phyloP scores from a whole-genome alignment of 2,797 vertebrate genomes.

The Poeciliopsis infans region DNA sequence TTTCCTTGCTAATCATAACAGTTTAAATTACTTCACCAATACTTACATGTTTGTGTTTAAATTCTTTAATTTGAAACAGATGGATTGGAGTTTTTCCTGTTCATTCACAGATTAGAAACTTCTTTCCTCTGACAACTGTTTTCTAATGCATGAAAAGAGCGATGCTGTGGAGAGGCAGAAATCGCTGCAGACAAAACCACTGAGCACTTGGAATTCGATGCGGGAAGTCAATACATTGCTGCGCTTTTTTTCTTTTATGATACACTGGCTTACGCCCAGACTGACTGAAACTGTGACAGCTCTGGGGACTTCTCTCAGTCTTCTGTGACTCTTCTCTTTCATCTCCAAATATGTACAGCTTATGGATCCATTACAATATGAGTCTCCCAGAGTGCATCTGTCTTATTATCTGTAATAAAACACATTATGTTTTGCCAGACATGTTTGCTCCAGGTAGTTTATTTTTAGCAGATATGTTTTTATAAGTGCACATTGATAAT shows the following conservation, averaged over 20 bases:
- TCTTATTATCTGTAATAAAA: conserved; percentile 21
- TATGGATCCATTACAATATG: conserved; percentile 36
- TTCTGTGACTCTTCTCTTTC: conserved; percentile 50
- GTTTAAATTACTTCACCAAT: not conserved
- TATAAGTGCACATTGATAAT: conserved; percentile 19
- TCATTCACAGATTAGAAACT: not conserved
- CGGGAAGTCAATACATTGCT: conserved; percentile 64
- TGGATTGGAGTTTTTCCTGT: not conserved
- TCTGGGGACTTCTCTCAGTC: conserved; percentile 34
- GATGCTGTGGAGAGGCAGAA: conserved; percentile 32
- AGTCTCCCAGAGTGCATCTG: conserved; percentile 26
- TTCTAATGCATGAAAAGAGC: conserved; percentile 30
- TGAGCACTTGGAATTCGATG: conserved; percentile 60
- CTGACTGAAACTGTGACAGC: conserved; percentile 42
- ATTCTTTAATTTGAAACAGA: not conserved
- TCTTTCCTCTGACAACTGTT: conserved; percentile 8
- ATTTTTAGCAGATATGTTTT: conserved; percentile 28
- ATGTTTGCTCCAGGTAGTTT: conserved; percentile 22
- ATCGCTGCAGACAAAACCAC: conserved; percentile 41
- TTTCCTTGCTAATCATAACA: no score
- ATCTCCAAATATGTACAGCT: conserved; percentile 17
- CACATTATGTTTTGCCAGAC: conserved; percentile 17
- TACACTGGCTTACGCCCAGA: conserved; percentile 59
- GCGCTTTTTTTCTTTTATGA: conserved; percentile 36
- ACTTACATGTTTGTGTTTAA: not conserved